Evolutionary conservation across 2,797 vertebrate genomes (phyloP).

Genomic region (Eleutherodactylus coqui): DNA sequence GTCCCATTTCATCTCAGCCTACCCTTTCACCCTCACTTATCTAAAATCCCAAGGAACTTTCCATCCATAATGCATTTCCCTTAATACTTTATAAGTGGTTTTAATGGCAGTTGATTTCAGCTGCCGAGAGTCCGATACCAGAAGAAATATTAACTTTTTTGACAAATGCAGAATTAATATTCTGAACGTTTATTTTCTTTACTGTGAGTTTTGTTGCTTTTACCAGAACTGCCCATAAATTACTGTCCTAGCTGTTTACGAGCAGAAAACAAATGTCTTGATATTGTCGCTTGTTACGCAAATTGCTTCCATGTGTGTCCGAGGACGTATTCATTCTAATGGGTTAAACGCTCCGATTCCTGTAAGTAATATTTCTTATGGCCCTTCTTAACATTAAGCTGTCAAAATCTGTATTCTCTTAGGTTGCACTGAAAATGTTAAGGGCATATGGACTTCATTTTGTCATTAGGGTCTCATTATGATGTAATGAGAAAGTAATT

Average conservation of each 20-base stretch:
- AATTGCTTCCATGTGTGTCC: constrained; percentile 48
- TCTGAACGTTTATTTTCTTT: not conserved
- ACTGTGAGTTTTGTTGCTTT: not conserved
- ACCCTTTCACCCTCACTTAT: not conserved
- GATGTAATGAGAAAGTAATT: constrained; percentile 8
- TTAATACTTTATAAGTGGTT: not conserved
- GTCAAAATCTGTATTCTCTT: not conserved
- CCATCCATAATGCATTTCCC: not conserved
- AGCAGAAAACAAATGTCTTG: constrained; percentile 14
- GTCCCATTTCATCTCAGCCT: not conserved
- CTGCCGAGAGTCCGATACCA: not conserved
- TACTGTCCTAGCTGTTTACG: not conserved
- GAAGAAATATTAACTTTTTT: constrained; percentile 9
- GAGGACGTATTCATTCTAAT: constrained; percentile 17
- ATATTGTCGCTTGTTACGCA: constrained; percentile 12
- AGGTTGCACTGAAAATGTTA: constrained; percentile 8
- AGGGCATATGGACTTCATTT: not conserved
- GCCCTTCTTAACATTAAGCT: not conserved
- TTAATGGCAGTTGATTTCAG: not conserved
- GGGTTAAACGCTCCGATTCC: constrained; percentile 4
- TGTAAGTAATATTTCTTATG: constrained; percentile 10
- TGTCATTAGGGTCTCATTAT: constrained; percentile 8
- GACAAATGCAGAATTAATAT: not conserved
- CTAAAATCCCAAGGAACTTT: not conserved
- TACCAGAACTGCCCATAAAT: not conserved